Evolutionary conservation across 2,888 invertebrate genomes (phyloP), one percentile per base, ranked within the genome.

Genomic region (Eilema sororculum): DNA sequence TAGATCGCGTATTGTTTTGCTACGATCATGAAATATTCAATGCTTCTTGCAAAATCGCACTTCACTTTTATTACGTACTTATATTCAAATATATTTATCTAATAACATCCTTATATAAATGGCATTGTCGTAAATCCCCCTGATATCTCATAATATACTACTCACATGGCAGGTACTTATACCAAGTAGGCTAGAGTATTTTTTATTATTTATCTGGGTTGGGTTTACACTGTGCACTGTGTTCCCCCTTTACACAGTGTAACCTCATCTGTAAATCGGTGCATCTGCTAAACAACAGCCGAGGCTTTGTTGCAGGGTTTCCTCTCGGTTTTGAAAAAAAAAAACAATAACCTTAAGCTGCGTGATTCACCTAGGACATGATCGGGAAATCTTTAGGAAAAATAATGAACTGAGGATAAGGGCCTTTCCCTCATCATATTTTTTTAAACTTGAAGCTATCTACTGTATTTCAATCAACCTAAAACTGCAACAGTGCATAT

Each of bases 1-100:
- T 69, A 65, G 67, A 73, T 67, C 70, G 22, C 20, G n/a, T 64
- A 41, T 66, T 68, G 62, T 65, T 68, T 71, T 68, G 30, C 66
- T 58, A 20, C 24, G 46, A 57, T 61, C 52, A 25, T 61, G 52
- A 67, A 72, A 65, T 33, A 69, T 69, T 72, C 62, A 30, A 24
- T 56, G 8, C 65, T 52, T 37, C 41, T 20, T 46, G 10, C 25
- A 56, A 67, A 57, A 60, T n/a, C 20, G 20, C 68, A 22, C 64
- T 20, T 65, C 16, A 57, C 24, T 37, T 65, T 65, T 58, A 33
- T 33, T 60, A 16, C 30, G 20, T 30, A 46, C 5, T 46, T 46
- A 28, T 60, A 30, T 60, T 30, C 20, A 60, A 60, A 28, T 60
- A 60, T 30, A 2, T 57, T 57, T 57, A 24, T 57, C 12, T 41